Conservation (phyloP, 2,888 invertebrate genomes). For the Leptinotarsa tumamoca region DNA sequence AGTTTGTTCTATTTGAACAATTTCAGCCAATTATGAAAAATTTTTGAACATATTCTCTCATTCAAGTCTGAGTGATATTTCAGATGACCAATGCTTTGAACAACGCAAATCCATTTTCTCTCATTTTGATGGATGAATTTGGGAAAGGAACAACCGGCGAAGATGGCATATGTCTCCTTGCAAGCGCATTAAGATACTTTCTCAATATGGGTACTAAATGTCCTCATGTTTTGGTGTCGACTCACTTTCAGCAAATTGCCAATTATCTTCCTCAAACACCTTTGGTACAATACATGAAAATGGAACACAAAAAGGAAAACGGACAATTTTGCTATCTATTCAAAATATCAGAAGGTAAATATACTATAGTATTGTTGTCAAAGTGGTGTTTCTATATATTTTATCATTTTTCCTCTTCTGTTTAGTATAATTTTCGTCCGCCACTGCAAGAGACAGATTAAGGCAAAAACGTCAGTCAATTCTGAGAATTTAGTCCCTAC, state of each 20-base stretch:
- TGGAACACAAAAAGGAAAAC: slow-evolving; percentile 57
- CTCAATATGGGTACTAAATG: slow-evolving; percentile 69
- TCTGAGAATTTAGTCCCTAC: too few species aligned
- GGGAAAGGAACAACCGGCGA: slow-evolving; percentile 84
- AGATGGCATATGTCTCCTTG: slow-evolving; percentile 82
- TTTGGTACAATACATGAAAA: slow-evolving; percentile 58
- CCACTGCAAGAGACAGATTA: too few species aligned
- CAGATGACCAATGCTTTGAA: slow-evolving; percentile 80
- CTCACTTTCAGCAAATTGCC: slow-evolving; percentile 80
- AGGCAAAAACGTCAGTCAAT: too few species aligned
- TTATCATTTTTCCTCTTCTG: too few species aligned
- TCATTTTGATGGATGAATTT: slow-evolving; percentile 90
- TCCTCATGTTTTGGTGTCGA: slow-evolving; percentile 82
- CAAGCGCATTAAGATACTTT: slow-evolving; percentile 77
- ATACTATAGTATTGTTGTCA: neutral
- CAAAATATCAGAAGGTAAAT: slow-evolving; percentile 72
- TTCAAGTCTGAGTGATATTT: slow-evolving; percentile 25
- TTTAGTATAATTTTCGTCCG: too few species aligned
- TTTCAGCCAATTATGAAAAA: too few species aligned
- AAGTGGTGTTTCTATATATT: too few species aligned
- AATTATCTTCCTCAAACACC: slow-evolving; percentile 71
- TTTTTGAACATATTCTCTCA: neutral
- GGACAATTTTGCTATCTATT: slow-evolving; percentile 76
- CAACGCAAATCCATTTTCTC: slow-evolving; percentile 74
- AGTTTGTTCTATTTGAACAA: too few species aligned